phyloP scores from a whole-genome alignment of 2,888 invertebrate genomes.

The Metacarcinus magister region DNA sequence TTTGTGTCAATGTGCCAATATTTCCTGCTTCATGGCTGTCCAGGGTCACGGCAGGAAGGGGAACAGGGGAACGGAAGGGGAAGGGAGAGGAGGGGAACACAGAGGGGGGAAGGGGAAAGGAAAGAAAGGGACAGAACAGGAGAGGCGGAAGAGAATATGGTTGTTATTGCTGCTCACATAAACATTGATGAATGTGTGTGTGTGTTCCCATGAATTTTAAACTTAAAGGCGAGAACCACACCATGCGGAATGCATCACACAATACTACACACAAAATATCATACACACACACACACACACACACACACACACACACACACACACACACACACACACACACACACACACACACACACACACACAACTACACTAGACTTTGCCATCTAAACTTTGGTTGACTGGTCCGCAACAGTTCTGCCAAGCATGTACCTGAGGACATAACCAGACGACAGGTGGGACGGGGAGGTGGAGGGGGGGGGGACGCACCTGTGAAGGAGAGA shows the following conservation, averaged over 20 bases:
- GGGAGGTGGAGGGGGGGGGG: background rate
- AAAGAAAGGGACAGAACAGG: background rate
- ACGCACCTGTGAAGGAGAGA: background rate
- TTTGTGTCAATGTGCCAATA: background rate
- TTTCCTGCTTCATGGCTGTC: background rate
- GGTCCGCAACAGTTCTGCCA: background rate
- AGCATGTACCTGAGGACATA: background rate
- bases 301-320: constrained; percentile 20
- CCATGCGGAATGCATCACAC: background rate
- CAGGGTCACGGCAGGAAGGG: background rate
- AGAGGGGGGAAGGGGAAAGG: background rate
- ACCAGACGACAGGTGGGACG: background rate
- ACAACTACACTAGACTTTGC: background rate
- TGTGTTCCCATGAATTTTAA: background rate
- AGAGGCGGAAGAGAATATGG: background rate
- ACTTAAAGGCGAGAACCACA: background rate
- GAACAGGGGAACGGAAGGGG: no score
- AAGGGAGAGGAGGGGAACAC: background rate
- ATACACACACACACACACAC: background rate
- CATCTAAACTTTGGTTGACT: constrained; percentile 48
- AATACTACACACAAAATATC: background rate
- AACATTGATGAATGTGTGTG: background rate
- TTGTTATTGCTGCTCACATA: background rate
- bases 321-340: constrained; percentile 30
- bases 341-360: constrained; percentile 40